Evolutionary conservation across 1,140 invertebrate genomes (phyloP).

Genomic region (Drosophila baimaii): DNA sequence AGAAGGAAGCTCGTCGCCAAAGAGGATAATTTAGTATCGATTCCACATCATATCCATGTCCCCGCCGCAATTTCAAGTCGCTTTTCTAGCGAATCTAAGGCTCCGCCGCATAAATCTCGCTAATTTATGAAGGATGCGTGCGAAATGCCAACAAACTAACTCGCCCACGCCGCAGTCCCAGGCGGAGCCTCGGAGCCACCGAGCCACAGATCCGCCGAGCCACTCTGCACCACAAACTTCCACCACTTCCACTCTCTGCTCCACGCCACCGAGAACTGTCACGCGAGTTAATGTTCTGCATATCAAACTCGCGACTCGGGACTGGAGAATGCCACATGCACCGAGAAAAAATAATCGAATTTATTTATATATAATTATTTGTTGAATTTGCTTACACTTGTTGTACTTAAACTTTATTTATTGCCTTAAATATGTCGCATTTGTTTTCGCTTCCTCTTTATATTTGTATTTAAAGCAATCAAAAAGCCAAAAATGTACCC

Average conservation of each 20-base stretch:
- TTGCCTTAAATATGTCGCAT: too few relatives aligned
- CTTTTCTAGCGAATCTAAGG: slow-evolving; percentile 76
- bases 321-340: slow-evolving; percentile 35
- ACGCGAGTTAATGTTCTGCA: slow-evolving; percentile 65
- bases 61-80: slow-evolving; percentile 31
- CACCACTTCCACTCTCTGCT: background rate
- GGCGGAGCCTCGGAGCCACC: background rate
- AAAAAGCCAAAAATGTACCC: too few relatives aligned
- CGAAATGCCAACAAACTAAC: slow-evolving; percentile 79
- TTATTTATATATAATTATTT: too few relatives aligned
- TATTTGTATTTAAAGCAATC: too few relatives aligned
- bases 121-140: slow-evolving; percentile 80
- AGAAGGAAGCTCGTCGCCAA: slow-evolving; percentile 74
- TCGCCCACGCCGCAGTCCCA: slow-evolving; percentile 31
- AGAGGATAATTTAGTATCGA: slow-evolving; percentile 80
- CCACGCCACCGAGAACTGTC: slow-evolving; percentile 26
- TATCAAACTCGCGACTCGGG: slow-evolving; percentile 59
- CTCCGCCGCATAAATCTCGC: slow-evolving; percentile 70
- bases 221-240: slow-evolving; percentile 14
- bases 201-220: slow-evolving; percentile 11
- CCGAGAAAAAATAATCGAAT: slow-evolving; percentile 11
- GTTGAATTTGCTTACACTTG: too few relatives aligned
- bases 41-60: slow-evolving; percentile 70
- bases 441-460: too few relatives aligned
- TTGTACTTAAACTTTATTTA: background rate